Conservation (phyloP, 2,113 vertebrate species). For the Psettodes erumei region DNA sequence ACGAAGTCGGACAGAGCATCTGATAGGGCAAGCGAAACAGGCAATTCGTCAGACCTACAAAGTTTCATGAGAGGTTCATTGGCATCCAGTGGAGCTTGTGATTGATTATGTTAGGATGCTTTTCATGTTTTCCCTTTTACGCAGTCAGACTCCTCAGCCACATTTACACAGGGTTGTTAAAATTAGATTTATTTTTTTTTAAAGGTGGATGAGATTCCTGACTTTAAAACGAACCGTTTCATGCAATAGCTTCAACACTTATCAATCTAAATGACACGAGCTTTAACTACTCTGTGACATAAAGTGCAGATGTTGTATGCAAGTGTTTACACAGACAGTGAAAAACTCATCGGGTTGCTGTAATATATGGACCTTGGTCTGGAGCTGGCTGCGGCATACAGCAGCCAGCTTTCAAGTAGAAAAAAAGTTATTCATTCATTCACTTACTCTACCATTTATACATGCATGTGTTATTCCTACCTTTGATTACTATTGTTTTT, state of each 20-base stretch:
- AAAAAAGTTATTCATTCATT: conserved; percentile 15
- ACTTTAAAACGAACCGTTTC: no score
- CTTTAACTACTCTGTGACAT: conserved; percentile 13
- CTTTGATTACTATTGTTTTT: neutral
- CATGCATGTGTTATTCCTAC: neutral
- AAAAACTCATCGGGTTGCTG: neutral
- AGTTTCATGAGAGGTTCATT: conserved; percentile 23
- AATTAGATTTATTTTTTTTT: neutral
- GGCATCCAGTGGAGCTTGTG: conserved; percentile 6
- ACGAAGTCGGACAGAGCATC: conserved; percentile 37
- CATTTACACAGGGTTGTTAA: conserved; percentile 20
- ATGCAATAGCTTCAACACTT: no score
- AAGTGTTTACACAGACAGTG: conserved; percentile 30
- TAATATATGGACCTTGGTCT: conserved; percentile 8
- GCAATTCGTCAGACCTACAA: conserved; percentile 25
- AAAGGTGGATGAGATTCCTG: neutral
- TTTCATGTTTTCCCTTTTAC: conserved; percentile 44
- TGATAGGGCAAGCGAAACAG: neutral
- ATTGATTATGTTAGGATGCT: conserved; percentile 28
- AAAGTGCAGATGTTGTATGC: conserved; percentile 29
- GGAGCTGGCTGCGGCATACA: conserved; percentile 54
- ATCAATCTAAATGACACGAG: conserved; percentile 11
- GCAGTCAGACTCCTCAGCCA: neutral
- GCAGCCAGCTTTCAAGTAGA: conserved; percentile 13
- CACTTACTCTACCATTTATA: neutral